Evolutionary conservation across 2,888 invertebrate species (phyloP).

Genomic region (Diarsia mendica): DNA sequence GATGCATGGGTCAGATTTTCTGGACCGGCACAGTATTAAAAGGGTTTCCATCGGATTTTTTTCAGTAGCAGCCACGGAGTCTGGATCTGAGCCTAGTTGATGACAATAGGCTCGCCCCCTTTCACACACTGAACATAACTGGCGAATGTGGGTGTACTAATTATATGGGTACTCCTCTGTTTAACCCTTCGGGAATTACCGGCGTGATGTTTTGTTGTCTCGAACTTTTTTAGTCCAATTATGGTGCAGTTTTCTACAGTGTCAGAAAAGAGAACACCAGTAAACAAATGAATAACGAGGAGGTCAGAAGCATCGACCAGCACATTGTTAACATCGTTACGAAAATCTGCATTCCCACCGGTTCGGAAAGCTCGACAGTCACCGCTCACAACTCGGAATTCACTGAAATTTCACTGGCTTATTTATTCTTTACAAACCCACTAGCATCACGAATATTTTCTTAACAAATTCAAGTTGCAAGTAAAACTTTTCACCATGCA

Average conservation of each 20-base stretch:
- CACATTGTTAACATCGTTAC: slow-evolving; percentile 45
- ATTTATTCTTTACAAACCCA: slow-evolving; percentile 46
- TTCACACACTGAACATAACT: no score
- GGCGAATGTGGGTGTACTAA: no score
- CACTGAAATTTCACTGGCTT: slow-evolving; percentile 30
- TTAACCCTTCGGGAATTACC: no score
- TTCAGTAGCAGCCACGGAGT: no score
- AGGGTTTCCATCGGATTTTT: no score
- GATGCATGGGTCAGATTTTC: no score
- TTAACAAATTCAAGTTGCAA: slow-evolving; percentile 27
- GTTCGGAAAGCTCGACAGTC: background rate
- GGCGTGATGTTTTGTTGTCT: no score
- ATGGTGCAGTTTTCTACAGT: background rate
- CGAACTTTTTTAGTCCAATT: background rate
- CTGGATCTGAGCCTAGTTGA: no score
- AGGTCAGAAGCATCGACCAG: slow-evolving; percentile 18
- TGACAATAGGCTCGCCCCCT: no score
- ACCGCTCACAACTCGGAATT: slow-evolving; percentile 6
- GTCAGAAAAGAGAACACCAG: background rate
- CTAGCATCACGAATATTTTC: slow-evolving; percentile 32
- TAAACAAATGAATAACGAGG: slow-evolving; percentile 15
- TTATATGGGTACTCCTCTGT: no score
- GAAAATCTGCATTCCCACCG: slow-evolving; percentile 28
- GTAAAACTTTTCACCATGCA: slow-evolving; percentile 23
- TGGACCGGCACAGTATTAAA: no score